Conservation (phyloP, 1,140 invertebrate species). For the Elysia chlorotica region DNA sequence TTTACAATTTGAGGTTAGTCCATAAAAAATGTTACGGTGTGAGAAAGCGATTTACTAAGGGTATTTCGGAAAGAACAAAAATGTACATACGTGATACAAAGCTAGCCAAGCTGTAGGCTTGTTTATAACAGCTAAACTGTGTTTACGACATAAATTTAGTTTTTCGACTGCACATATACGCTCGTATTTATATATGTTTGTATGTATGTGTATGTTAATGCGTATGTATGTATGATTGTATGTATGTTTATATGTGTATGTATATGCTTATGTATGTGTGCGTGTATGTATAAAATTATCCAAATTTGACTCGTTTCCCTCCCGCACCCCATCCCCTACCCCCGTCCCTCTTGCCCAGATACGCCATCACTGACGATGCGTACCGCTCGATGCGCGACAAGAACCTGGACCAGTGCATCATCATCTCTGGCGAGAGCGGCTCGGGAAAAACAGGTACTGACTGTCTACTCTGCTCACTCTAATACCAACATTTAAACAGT, state of each 20-base stretch:
- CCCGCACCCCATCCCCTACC: too few species aligned
- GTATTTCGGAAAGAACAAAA: too few species aligned
- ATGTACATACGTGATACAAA: too few species aligned
- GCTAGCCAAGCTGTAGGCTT: too few species aligned
- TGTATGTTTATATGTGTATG: constrained; percentile 11
- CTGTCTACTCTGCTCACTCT: neutral
- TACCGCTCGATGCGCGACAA: neutral
- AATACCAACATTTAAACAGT: too few species aligned
- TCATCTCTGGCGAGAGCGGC: neutral
- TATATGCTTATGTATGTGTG: constrained; percentile 5
- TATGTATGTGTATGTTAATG: neutral
- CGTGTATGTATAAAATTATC: neutral
- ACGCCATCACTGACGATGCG: neutral
- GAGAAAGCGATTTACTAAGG: too few species aligned
- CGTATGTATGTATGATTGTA: constrained; percentile 1
- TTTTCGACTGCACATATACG: neutral
- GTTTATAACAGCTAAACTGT: too few species aligned
- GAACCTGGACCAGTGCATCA: neutral
- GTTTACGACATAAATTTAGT: neutral
- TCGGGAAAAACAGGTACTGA: neutral
- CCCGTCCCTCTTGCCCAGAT: too few species aligned
- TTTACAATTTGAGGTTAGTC: too few species aligned
- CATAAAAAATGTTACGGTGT: too few species aligned
- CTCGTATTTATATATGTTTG: neutral
- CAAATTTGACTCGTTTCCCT: too few species aligned